Percentiles rank a stretch among this genome's conserved stretches.
Evolutionary conservation across 2,797 vertebrate species (phyloP).

Genomic region (Eulemur mongoz): DNA sequence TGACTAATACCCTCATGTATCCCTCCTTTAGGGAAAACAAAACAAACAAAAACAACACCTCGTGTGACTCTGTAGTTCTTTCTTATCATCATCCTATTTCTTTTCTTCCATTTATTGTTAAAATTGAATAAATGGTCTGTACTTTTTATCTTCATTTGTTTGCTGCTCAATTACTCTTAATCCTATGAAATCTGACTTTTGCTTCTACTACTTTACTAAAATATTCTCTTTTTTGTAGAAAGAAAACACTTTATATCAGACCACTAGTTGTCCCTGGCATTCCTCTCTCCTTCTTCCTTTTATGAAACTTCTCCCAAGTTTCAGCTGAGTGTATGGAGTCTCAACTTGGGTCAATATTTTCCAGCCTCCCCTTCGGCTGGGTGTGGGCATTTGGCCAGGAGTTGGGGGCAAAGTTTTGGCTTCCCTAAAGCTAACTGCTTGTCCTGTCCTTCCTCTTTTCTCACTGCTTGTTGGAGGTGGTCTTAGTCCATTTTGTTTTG

Average conservation of each 20-base stretch:
- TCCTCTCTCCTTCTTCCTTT: neutral
- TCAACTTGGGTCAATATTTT: neutral
- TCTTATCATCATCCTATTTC: neutral
- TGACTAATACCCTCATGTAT: neutral
- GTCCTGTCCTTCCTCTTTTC: neutral
- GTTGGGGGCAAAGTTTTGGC: neutral
- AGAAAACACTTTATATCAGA: neutral
- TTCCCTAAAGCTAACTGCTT: neutral
- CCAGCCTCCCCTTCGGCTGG: neutral
- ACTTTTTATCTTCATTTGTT: neutral
- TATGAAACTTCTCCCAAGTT: neutral
- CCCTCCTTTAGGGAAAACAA: neutral
- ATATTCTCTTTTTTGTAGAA: neutral
- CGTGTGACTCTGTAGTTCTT: neutral
- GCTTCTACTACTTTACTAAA: neutral
- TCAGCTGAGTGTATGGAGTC: neutral
- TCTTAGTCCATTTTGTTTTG: neutral
- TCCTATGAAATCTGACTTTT: neutral
- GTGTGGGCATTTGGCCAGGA: neutral
- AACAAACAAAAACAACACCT: neutral
- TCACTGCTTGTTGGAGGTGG: neutral
- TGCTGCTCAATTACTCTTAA: neutral
- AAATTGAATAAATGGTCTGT: neutral
- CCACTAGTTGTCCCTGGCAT: neutral
- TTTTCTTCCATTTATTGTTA: neutral